Evolutionary conservation across 2,797 vertebrate species (phyloP), one percentile per base, ranked within the genome.

Genomic region (Melanogrammus aeglefinus): DNA sequence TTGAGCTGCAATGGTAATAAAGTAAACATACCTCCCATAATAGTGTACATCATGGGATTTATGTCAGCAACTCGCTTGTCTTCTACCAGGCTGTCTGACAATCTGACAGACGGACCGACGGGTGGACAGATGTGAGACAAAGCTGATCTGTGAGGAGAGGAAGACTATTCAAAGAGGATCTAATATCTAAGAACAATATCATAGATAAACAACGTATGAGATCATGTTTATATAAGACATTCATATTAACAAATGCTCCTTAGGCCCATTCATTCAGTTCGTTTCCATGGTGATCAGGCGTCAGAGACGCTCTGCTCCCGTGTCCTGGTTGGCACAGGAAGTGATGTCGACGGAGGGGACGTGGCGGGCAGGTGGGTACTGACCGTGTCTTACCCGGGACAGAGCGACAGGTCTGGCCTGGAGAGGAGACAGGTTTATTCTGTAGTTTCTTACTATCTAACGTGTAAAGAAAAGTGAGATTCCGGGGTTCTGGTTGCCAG

Each of bases 391-490:
- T 96, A 95, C 51, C 96, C 95, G 73, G 96, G 96, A 90, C 96
- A 96, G 90, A 97, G 96, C 75, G 96, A 84, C 73, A 97, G 95
- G 27, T 97, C 94, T 96, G 81, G 96, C 96, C 96, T 97, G 88
- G 44, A 16, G 35, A 14, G 51, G 76, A 79, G 1, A 18, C 10
- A 39, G 29, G 66, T 29, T 27, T 63, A 24, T 63, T 24, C 0
- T 24, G 1, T 57, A 1, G 6, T 24, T 63, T 63, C 14, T 57
- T 21, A 4, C 38, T 39, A 39, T 39, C 38, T 39, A 39, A 57
- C 16, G 18, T 57, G 47, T 57, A 57, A 21, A 57, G 47, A 57
- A 44, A 44, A 44, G 9, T 39, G 35, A 24, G 57, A 63, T 63
- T 63, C 7, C 21, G 21, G 21, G 51, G 1, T 18, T 57, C 51